Evolutionary conservation across 2,113 vertebrate species (phyloP).

Genomic region (Petrocephalus zakoni): DNA sequence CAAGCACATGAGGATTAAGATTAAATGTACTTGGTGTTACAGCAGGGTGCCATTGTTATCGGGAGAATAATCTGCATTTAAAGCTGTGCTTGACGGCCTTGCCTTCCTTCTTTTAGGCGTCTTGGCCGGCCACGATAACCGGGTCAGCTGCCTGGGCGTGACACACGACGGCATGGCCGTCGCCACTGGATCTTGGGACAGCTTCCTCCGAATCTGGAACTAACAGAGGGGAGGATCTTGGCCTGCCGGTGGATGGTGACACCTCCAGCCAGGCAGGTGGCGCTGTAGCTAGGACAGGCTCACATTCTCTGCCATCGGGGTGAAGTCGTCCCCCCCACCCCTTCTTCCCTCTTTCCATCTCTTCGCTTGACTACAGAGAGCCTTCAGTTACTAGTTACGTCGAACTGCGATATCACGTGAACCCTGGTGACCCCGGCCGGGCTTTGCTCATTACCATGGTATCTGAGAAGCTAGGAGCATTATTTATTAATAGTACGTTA

Average conservation of each 20-base stretch:
- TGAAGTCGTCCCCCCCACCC: conserved; percentile 55
- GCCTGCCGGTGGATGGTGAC: conserved; percentile 54
- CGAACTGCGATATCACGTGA: conserved; percentile 56
- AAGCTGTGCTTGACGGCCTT: neutral
- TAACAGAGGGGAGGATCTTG: conserved; percentile 51
- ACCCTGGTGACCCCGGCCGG: conserved; percentile 39
- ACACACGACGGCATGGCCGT: conserved; percentile 95
- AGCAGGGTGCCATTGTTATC: neutral
- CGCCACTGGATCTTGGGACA: conserved; percentile 98
- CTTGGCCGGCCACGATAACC: conserved; percentile 92
- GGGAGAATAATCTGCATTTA: neutral
- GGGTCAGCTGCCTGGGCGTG: conserved; percentile 95
- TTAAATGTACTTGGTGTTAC: neutral
- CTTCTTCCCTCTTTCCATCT: conserved; percentile 2
- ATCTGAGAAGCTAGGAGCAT: conserved; percentile 68
- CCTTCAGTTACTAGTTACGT: conserved; percentile 68
- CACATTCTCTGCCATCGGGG: conserved; percentile 69
- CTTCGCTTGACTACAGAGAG: conserved; percentile 57
- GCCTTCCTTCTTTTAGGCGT: conserved; percentile 66
- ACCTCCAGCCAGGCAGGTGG: conserved; percentile 61
- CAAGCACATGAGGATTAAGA: neutral
- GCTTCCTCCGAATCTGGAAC: conserved; percentile 99
- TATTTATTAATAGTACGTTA: conserved; percentile 42
- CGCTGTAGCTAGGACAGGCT: conserved; percentile 76
- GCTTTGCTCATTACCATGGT: conserved; percentile 59